Evolutionary conservation across 2,113 vertebrate genomes (phyloP).

Genomic region (Thalassarche chlororhynchos): DNA sequence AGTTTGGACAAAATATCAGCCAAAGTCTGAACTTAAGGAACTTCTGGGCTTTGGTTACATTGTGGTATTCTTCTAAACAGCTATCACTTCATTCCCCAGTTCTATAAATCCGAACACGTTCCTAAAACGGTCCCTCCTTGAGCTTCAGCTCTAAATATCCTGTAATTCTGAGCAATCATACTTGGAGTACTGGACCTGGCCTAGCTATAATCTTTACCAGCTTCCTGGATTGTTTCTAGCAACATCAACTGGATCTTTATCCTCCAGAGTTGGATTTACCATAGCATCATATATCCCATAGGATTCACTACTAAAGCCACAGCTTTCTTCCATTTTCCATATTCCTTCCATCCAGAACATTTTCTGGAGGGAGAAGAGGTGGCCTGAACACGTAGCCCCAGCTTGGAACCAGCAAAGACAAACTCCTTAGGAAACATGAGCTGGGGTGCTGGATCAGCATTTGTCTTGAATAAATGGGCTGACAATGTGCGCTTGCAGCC

Average conservation of each 20-base stretch:
- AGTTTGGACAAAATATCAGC: background rate
- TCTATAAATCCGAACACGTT: background rate
- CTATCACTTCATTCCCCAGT: background rate
- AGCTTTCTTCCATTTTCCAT: background rate
- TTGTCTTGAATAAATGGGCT: background rate
- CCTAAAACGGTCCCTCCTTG: background rate
- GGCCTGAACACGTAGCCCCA: background rate
- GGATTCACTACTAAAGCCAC: background rate
- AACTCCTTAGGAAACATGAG: background rate
- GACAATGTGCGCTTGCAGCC: no score
- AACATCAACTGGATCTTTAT: background rate
- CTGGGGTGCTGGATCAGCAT: background rate
- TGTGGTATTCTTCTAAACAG: background rate
- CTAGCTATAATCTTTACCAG: background rate
- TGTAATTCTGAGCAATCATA: background rate
- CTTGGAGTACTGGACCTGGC: background rate
- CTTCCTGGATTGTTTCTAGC: background rate
- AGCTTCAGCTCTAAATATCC: background rate
- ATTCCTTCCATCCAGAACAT: background rate
- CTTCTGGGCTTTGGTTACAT: background rate
- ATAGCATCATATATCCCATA: background rate
- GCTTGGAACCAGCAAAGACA: background rate
- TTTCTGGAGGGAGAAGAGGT: background rate
- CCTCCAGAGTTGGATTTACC: background rate
- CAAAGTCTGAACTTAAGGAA: background rate